A percentile compares a stretch with the other conserved stretches of the same genome.
Conservation (phyloP, 2,888 invertebrate genomes). For the Harpalus rufipes region DNA sequence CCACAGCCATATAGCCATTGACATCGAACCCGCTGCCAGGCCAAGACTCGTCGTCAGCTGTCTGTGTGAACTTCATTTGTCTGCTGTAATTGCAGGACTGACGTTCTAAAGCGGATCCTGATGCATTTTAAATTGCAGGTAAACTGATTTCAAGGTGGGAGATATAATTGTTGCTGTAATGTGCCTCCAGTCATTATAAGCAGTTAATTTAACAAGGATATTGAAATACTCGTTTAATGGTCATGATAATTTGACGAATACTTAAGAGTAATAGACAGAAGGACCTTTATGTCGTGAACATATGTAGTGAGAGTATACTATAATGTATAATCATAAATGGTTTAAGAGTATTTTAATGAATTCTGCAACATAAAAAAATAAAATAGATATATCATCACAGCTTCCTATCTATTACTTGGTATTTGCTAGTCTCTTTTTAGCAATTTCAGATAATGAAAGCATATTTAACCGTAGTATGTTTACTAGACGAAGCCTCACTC, state of each 20-base stretch:
- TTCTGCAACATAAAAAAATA: too few relatives aligned
- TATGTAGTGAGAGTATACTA: background rate
- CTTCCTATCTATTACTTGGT: too few relatives aligned
- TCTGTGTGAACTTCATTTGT: slow-evolving; percentile 40
- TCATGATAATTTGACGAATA: too few relatives aligned
- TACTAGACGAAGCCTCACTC: too few relatives aligned
- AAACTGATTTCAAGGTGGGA: slow-evolving; percentile 28
- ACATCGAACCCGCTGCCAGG: background rate
- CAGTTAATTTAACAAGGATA: slow-evolving; percentile 1
- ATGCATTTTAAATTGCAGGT: slow-evolving; percentile 44
- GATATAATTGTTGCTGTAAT: slow-evolving; percentile 17
- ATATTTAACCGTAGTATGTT: too few relatives aligned
- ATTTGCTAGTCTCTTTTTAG: too few relatives aligned
- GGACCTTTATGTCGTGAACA: background rate
- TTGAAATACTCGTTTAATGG: background rate
- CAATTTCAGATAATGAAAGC: too few relatives aligned
- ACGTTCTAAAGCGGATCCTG: slow-evolving; percentile 31
- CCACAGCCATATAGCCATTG: slow-evolving; percentile 5
- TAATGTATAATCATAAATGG: too few relatives aligned
- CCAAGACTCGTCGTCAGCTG: background rate
- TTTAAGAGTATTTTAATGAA: too few relatives aligned
- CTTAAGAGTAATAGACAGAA: too few relatives aligned
- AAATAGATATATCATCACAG: too few relatives aligned
- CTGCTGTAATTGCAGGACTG: slow-evolving; percentile 32
- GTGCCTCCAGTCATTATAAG: background rate